Evolutionary conservation across 2,888 invertebrate species (phyloP), one percentile per base, ranked within the genome.

Genomic region (Ariolimax columbianus): DNA sequence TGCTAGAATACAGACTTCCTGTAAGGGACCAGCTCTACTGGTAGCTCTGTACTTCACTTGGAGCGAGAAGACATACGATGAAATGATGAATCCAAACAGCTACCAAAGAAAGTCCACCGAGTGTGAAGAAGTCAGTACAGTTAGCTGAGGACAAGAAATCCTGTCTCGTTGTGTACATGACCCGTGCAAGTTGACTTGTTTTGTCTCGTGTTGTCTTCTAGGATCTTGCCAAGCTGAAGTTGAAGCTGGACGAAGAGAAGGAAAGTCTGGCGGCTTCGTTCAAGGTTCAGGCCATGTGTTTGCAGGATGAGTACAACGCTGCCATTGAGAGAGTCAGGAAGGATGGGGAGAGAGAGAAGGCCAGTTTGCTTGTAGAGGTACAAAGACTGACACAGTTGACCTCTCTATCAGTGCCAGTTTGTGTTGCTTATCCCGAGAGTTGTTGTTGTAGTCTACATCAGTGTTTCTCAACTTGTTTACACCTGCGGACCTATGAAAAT

Each of bases 301-400:
- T 84, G 30, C 63, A 72, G 40, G 84, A 72, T 23, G 66, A 84
- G 36, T 80, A 33, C 51, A n/a, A 43, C 2, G 36, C 19, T 17
- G 80, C 23, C 3, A 9, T 84, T 17, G 75, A 75, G 26, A 80
- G 26, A 51, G 38, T 75, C 30, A 72, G 51, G 36, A 43, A 17
- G 23, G 75, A 84, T 23, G 70, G n/a, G n/a, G 79, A 79, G 43
- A 43, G 11, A 43, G 84, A 84, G 40, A 84, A 63, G 40, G 79
- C 73, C 14, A n/a, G 36, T 11, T 14, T 72, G 70, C 30, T 78
- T 36, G 33, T n/a, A 4, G 84, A 84, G 23, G 70, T 59, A 26
- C 38, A 38, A 30, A 84, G 59, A 6, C 79, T 51, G 30, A 26
- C 79, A 14, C 63, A 73, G 59, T 30, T 36, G 36, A 47, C 51